These are phyloP conservation scores for Xanthorhoe spadicearia DNA, from an alignment of 2,888 invertebrate species.

Conservation along the genomic window DNA sequence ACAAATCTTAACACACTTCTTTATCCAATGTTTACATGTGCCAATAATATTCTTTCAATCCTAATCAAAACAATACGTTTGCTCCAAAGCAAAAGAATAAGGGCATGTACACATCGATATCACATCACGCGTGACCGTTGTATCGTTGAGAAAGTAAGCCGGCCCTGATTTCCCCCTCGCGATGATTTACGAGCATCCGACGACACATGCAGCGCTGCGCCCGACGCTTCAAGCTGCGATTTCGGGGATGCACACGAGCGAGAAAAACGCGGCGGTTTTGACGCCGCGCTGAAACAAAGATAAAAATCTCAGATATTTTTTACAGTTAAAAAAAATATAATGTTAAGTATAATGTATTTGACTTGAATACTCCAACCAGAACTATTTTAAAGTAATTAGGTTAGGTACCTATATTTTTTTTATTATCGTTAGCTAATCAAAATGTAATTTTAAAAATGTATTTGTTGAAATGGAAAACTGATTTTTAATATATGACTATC, in stretches of 20 bases:
- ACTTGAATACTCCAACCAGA: too few relatives aligned
- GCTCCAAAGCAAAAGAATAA: slow-evolving; percentile 27
- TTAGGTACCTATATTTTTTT: too few relatives aligned
- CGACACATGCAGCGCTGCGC: slow-evolving; percentile 83
- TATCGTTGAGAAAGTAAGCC: slow-evolving; percentile 72
- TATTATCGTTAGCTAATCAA: too few relatives aligned
- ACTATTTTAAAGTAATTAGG: too few relatives aligned
- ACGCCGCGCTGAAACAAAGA: slow-evolving; percentile 47
- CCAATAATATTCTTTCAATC: not conserved
- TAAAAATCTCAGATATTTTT: not conserved
- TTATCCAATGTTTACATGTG: not conserved
- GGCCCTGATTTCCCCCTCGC: slow-evolving; percentile 68
- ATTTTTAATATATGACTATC: too few relatives aligned
- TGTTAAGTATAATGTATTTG: too few relatives aligned
- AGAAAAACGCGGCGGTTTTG: slow-evolving; percentile 51
- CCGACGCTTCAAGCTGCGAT: slow-evolving; percentile 72
- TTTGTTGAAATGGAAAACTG: too few relatives aligned
- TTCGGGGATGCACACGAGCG: slow-evolving; percentile 56
- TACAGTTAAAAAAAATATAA: not conserved
- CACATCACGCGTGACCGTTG: slow-evolving; percentile 57
- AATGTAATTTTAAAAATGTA: too few relatives aligned
- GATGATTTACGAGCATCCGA: slow-evolving; percentile 78
- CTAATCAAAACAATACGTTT: slow-evolving; percentile 4
- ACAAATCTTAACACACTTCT: too few relatives aligned
- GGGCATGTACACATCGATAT: slow-evolving; percentile 41